Percentiles rank a stretch among this genome's conserved stretches.
These are phyloP conservation scores for Sus scrofa DNA, from an alignment of 2,113 vertebrate genomes.

Conservation along the genomic window DNA sequence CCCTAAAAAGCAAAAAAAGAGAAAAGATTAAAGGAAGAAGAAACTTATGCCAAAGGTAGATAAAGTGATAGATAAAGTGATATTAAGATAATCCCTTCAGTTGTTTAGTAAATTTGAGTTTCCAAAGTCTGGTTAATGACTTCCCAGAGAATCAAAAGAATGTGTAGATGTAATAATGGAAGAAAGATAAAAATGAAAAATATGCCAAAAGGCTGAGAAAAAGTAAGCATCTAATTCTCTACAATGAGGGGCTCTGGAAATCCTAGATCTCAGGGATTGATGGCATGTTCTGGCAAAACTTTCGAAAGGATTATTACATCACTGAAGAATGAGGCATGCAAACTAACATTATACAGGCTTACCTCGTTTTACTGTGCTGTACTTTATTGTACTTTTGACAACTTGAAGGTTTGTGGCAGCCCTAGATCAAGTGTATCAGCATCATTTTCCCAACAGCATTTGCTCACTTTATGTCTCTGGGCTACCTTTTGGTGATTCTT, in stretches of 20 bases:
- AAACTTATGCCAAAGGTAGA: background rate
- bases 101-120: background rate
- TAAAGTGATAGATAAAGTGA: too few relatives aligned
- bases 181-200: slow-evolving; percentile 39
- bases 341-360: background rate
- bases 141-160: slow-evolving; percentile 3
- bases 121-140: background rate
- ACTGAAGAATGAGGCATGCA: background rate
- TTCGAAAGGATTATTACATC: background rate
- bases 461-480: background rate
- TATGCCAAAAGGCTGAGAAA: background rate
- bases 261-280: background rate
- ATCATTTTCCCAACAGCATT: background rate
- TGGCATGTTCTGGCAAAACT: background rate
- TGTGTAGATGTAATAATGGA: background rate
- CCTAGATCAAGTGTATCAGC: background rate
- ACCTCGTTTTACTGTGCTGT: background rate
- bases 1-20: too few relatives aligned
- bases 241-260: background rate
- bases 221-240: background rate
- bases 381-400: background rate
- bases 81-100: background rate
- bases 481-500: background rate
- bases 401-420: background rate
- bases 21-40: background rate